Evolutionary conservation across 2,888 invertebrate species (phyloP).

Genomic region (Dysmachus trigonus): DNA sequence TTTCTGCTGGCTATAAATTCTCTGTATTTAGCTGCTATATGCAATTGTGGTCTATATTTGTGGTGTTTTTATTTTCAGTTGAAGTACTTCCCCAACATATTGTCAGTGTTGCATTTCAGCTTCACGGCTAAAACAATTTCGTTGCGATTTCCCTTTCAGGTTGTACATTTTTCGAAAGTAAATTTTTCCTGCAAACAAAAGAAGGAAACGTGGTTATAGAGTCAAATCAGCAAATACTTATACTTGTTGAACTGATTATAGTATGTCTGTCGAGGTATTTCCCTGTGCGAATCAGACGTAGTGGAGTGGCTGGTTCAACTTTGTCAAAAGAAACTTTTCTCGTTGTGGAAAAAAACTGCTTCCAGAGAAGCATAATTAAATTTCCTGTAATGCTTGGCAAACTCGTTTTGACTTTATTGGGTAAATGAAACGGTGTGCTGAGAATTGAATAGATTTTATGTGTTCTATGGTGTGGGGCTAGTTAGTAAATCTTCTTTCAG

Average conservation of each 20-base stretch:
- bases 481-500: background rate
- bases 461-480: background rate
- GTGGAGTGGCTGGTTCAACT: background rate
- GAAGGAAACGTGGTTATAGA: background rate
- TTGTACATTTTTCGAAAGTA: background rate
- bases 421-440: background rate
- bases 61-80: background rate
- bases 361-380: background rate
- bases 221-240: background rate
- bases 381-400: background rate
- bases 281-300: background rate
- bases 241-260: background rate
- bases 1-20: constrained; percentile 10
- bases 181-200: constrained; percentile 10
- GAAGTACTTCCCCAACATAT: constrained; percentile 19
- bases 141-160: background rate
- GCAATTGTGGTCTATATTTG: background rate
- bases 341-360: background rate
- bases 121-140: background rate
- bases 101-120: constrained; percentile 5
- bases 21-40: background rate
- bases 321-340: background rate
- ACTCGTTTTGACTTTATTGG: background rate
- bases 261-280: background rate
- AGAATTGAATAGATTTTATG: background rate